Percentiles rank a stretch among this genome's conserved stretches.
These are phyloP conservation scores for Oxytorus armatus DNA, from an alignment of 2,888 invertebrate species.

Conservation along the genomic window DNA sequence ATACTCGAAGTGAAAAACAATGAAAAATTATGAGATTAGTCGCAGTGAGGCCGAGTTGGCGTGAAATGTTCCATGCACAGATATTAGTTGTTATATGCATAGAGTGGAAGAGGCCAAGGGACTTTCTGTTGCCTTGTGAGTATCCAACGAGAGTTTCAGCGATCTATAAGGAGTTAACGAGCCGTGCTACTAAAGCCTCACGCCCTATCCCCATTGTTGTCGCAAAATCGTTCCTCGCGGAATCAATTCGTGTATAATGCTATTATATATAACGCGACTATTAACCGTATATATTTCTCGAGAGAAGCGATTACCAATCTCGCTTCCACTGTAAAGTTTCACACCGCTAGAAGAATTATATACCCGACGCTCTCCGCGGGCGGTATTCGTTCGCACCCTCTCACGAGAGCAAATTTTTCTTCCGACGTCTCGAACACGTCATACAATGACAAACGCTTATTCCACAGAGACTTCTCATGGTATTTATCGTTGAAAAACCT, in stretches of 20 bases:
- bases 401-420: conserved; percentile 4
- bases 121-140: neutral
- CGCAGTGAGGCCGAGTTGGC: too few species aligned
- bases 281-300: neutral
- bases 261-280: neutral
- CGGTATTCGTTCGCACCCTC: neutral
- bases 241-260: conserved; percentile 36
- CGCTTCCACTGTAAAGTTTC: neutral
- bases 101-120: neutral
- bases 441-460: conserved; percentile 34
- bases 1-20: too few species aligned
- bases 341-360: conserved; percentile 12
- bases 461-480: neutral
- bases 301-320: conserved; percentile 30
- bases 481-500: too few species aligned
- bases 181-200: conserved; percentile 45
- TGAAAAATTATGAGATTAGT: too few species aligned
- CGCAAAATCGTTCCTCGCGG: conserved; percentile 35
- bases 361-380: conserved; percentile 3
- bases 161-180: conserved; percentile 35
- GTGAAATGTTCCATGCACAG: too few species aligned
- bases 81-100: neutral
- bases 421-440: neutral
- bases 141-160: conserved; percentile 8
- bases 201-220: conserved; percentile 58